Percentiles rank a stretch among this genome's conserved stretches.
Conservation (phyloP, 2,113 vertebrate genomes). For the Seriola quinqueradiata region DNA sequence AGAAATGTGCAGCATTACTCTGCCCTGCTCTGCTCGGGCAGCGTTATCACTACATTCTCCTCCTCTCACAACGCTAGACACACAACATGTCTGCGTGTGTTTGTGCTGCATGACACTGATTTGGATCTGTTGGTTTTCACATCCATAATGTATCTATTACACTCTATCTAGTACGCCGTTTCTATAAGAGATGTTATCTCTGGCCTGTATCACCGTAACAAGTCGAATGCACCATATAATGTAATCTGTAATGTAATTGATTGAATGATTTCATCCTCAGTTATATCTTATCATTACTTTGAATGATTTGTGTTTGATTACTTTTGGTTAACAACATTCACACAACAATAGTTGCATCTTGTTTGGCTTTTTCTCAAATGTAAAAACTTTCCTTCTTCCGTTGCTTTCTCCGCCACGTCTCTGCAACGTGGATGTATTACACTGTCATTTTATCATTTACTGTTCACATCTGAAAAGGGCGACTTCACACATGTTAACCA, state of each 20-base stretch:
- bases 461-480: not conserved
- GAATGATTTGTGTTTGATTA: constrained; percentile 15
- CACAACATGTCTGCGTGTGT: constrained; percentile 24
- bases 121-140: constrained; percentile 32
- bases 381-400: not conserved
- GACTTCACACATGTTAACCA: not conserved
- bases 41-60: constrained; percentile 71
- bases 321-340: not conserved
- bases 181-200: constrained; percentile 8
- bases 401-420: not conserved
- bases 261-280: constrained; percentile 1
- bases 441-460: not conserved
- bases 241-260: not conserved
- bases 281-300: constrained; percentile 3
- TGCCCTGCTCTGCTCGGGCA: constrained; percentile 73
- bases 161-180: not conserved
- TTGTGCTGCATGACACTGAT: constrained; percentile 29
- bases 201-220: not conserved
- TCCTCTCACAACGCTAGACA: constrained; percentile 34
- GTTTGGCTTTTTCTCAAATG: not conserved
- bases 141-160: constrained; percentile 15
- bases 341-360: not conserved
- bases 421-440: not conserved
- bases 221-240: constrained; percentile 3
- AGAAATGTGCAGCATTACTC: constrained; percentile 81